Evolutionary conservation across 2,888 invertebrate genomes (phyloP).

Genomic region (Theretra japonica): DNA sequence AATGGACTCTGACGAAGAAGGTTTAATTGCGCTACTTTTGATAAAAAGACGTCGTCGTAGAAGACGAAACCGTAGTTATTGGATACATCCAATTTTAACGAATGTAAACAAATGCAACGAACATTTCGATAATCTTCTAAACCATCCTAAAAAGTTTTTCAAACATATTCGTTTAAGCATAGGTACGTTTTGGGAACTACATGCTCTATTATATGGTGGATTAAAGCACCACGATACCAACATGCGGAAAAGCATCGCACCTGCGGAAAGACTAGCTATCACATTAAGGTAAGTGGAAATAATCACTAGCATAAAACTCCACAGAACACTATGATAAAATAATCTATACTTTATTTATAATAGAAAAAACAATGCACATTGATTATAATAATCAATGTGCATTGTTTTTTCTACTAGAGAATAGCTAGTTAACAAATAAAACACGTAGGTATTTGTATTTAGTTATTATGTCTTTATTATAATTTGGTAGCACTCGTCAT

Average conservation of each 20-base stretch:
- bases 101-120: constrained; percentile 43
- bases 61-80: constrained; percentile 42
- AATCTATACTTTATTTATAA: constrained; percentile 6
- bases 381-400: constrained; percentile 3
- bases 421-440: constrained; percentile 6
- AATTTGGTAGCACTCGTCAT: constrained; percentile 46
- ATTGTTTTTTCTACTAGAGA: constrained; percentile 6
- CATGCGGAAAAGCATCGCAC: constrained; percentile 46
- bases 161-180: constrained; percentile 46
- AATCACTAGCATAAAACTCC: constrained; percentile 40
- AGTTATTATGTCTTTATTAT: constrained; percentile 6
- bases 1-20: constrained; percentile 48
- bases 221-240: constrained; percentile 47
- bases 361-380: constrained; percentile 6
- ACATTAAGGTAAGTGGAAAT: constrained; percentile 41
- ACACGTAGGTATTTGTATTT: constrained; percentile 6
- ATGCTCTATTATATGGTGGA: constrained; percentile 45
- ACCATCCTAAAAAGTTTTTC: constrained; percentile 43
- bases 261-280: constrained; percentile 46
- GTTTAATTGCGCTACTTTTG: constrained; percentile 45
- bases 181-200: constrained; percentile 46
- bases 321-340: constrained; percentile 6
- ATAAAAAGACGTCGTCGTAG: constrained; percentile 45
- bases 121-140: constrained; percentile 45
- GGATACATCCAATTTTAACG: constrained; percentile 45